Evolutionary conservation across 2,888 invertebrate genomes (phyloP).

Genomic region (Schizaphis graminum): DNA sequence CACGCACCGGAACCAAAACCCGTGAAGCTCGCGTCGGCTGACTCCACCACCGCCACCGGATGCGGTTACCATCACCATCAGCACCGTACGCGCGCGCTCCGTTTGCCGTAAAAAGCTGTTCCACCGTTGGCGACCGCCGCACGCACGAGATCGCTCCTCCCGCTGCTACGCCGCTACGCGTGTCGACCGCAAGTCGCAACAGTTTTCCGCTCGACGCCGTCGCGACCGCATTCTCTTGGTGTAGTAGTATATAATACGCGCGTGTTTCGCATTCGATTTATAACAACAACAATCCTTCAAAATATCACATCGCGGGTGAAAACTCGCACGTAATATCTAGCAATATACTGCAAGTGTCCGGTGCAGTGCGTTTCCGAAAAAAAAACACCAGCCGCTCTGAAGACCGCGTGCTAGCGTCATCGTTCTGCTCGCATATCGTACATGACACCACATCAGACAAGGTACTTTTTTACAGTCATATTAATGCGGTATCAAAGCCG

Average conservation of each 20-base stretch:
- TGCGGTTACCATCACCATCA: not conserved
- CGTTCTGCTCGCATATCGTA: not conserved
- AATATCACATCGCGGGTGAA: not conserved
- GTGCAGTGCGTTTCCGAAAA: not conserved
- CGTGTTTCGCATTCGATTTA: not conserved
- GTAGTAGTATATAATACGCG: not conserved
- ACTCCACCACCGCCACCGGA: conserved; percentile 7
- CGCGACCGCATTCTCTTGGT: not conserved
- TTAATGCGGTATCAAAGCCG: not conserved
- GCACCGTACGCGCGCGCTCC: not conserved
- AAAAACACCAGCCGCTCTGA: not conserved
- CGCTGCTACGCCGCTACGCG: not conserved
- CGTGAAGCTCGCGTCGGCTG: conserved; percentile 9
- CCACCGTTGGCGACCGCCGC: conserved; percentile 9
- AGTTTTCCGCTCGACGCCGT: not conserved
- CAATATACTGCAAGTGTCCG: not conserved
- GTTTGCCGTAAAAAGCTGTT: conserved; percentile 36
- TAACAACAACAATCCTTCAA: not conserved
- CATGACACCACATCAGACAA: conserved; percentile 52
- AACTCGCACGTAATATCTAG: not conserved
- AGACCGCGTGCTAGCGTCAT: not conserved
- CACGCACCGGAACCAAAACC: conserved; percentile 32
- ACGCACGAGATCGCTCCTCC: not conserved
- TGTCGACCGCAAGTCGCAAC: not conserved
- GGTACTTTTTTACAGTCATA: conserved; percentile 43